Evolutionary conservation across 2,888 invertebrate species (phyloP).

Genomic region (Chelonus formosanus): DNA sequence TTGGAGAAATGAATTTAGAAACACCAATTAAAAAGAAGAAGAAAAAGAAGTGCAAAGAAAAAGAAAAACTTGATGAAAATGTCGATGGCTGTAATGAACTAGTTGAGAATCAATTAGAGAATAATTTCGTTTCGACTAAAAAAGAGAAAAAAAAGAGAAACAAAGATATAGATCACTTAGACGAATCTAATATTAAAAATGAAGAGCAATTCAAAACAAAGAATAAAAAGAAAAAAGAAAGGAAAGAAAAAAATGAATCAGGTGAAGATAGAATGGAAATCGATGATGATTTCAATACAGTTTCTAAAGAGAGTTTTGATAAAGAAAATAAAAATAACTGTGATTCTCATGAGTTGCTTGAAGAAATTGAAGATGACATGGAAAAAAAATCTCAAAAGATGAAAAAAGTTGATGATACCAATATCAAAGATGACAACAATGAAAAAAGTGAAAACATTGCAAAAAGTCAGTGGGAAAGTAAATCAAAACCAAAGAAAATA

Average conservation of each 20-base stretch:
- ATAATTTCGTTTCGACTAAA: slow-evolving; percentile 21
- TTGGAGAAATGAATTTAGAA: slow-evolving; percentile 28
- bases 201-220: slow-evolving; percentile 9
- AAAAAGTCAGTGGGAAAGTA: neutral
- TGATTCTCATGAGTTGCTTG: slow-evolving; percentile 31
- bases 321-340: slow-evolving; percentile 8
- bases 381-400: slow-evolving; percentile 19
- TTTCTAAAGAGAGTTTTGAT: too few species aligned
- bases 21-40: slow-evolving; percentile 35
- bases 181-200: slow-evolving; percentile 5
- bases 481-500: slow-evolving; percentile 46
- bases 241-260: neutral
- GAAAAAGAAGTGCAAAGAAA: slow-evolving; percentile 7
- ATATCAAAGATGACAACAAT: neutral
- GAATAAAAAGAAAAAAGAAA: slow-evolving; percentile 28
- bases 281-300: slow-evolving; percentile 18
- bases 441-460: slow-evolving; percentile 6
- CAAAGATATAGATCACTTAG: slow-evolving; percentile 15
- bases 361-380: slow-evolving; percentile 1
- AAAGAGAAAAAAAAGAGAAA: slow-evolving; percentile 14
- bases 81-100: neutral
- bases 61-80: slow-evolving; percentile 26
- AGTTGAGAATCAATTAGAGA: slow-evolving; percentile 13
- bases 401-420: neutral
- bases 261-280: slow-evolving; percentile 8